phyloP scores from a whole-genome alignment of 2,888 invertebrate species.

The Dynastes tityus region DNA sequence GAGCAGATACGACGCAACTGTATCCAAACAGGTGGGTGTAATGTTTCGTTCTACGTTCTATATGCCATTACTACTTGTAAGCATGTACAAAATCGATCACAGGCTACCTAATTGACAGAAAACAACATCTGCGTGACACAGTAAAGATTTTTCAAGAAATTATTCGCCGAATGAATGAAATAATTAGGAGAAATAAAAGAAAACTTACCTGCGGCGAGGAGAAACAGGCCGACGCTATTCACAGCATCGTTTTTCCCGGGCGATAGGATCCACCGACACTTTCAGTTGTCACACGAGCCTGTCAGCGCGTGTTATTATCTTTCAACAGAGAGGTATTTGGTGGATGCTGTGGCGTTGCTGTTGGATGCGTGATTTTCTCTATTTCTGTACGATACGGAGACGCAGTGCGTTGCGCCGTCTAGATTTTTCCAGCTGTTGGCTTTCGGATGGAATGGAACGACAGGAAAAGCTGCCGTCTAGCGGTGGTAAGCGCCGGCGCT shows the following conservation, averaged over 20 bases:
- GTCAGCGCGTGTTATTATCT: conserved; percentile 44
- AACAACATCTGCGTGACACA: conserved; percentile 1
- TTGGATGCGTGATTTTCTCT: neutral
- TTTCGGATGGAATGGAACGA: conserved; percentile 48
- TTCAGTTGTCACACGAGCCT: conserved; percentile 53
- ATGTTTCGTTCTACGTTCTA: neutral
- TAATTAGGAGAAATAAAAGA: neutral
- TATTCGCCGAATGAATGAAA: neutral
- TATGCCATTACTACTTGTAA: neutral
- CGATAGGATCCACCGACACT: conserved; percentile 54
- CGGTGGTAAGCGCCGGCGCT: conserved; percentile 62
- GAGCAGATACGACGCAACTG: conserved; percentile 44
- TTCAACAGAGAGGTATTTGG: conserved; percentile 42
- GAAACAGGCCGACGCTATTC: conserved; percentile 55
- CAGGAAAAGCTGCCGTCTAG: conserved; percentile 51
- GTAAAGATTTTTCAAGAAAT: neutral
- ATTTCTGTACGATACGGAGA: neutral
- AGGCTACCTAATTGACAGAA: neutral
- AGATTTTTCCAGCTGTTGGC: conserved; percentile 58
- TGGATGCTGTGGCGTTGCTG: neutral
- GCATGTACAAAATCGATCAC: conserved; percentile 43
- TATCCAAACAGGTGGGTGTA: conserved; percentile 52
- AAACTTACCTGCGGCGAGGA: conserved; percentile 55
- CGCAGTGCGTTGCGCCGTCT: conserved; percentile 55
- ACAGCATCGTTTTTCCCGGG: conserved; percentile 60